Conservation (phyloP, 2,113 vertebrate species). For the Puffinus mauretanicus region DNA sequence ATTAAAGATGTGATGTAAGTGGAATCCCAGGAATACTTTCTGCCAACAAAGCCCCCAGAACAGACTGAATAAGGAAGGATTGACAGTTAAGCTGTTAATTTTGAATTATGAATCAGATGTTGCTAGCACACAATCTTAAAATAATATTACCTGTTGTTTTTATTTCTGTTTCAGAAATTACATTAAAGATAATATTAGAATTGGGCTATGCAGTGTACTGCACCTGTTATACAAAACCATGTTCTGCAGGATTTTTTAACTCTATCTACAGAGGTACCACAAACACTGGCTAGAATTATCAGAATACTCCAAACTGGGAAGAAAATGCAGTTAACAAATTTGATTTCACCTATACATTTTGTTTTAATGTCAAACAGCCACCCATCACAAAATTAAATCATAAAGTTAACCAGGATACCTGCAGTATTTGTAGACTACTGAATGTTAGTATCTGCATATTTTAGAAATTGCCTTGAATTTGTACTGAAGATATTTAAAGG, state of each 20-base stretch:
- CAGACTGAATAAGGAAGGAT: neutral
- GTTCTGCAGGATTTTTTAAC: neutral
- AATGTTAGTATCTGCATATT: neutral
- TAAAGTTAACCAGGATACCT: neutral
- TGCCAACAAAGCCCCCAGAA: neutral
- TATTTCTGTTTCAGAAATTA: neutral
- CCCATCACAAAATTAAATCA: neutral
- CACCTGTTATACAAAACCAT: neutral
- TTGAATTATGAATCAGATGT: neutral
- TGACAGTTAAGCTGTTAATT: neutral
- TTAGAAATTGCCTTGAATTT: neutral
- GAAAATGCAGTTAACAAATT: neutral
- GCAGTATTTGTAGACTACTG: neutral
- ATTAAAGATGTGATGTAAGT: neutral
- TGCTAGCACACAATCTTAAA: neutral
- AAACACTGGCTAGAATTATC: neutral
- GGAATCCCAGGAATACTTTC: neutral
- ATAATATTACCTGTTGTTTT: neutral
- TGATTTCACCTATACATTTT: neutral
- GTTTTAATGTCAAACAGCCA: neutral
- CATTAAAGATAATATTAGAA: neutral
- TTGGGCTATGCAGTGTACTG: neutral
- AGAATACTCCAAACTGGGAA: neutral
- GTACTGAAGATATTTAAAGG: neutral
- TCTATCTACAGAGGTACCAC: neutral